Conservation (phyloP, 2,797 vertebrate species). For the Cyclopterus lumpus region DNA sequence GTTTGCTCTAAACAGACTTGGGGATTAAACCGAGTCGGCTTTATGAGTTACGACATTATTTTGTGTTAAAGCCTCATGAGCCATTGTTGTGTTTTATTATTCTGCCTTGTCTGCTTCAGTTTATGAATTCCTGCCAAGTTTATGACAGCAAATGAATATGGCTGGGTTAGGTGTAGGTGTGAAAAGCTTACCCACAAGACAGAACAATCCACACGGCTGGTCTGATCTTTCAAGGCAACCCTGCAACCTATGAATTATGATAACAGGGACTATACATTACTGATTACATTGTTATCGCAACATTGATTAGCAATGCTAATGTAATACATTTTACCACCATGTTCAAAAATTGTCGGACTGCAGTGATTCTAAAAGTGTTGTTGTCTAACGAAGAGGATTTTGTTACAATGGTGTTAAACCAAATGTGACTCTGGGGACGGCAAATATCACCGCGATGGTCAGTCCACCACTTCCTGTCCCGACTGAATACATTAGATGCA, state of each 20-base stretch:
- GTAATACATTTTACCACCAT: constrained; percentile 6
- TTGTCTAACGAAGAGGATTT: neutral
- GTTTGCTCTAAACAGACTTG: neutral
- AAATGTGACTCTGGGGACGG: neutral
- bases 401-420: neutral
- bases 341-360: constrained; percentile 5
- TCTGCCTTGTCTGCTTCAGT: neutral
- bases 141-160: neutral
- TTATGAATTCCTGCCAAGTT: neutral
- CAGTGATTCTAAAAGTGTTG: neutral
- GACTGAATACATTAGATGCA: neutral
- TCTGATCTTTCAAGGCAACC: neutral
- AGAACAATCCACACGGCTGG: neutral
- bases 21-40: neutral
- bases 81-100: neutral
- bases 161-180: neutral
- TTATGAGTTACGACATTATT: neutral
- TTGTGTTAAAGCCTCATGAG: neutral
- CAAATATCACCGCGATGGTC: neutral
- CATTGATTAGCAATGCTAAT: neutral
- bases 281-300: neutral
- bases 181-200: neutral
- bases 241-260: neutral
- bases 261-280: constrained; percentile 12
- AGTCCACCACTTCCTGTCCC: neutral